phyloP scores from a whole-genome alignment of 2,888 invertebrate species.

The Thymelicus lineola region DNA sequence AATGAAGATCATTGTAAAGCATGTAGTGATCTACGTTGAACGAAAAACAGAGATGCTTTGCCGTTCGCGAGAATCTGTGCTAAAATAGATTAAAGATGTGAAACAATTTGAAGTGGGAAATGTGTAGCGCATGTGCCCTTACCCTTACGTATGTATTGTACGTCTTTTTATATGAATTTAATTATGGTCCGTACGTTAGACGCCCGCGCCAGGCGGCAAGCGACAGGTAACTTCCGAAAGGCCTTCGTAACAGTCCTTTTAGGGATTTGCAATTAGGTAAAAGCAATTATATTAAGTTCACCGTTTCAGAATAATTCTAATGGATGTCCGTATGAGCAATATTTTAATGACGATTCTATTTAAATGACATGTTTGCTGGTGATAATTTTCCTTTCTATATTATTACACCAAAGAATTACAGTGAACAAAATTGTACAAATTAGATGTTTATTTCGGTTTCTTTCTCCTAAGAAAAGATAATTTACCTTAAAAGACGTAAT shows the following conservation, averaged over 20 bases:
- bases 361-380: background rate
- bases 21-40: no score
- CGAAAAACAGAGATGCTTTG: no score
- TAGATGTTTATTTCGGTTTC: no score
- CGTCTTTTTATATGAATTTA: constrained; percentile 22
- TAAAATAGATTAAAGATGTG: no score
- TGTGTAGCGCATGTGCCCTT: background rate
- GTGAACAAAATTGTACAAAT: no score
- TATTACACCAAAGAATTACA: no score
- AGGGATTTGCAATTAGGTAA: constrained; percentile 15
- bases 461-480: no score
- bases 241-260: constrained; percentile 9
- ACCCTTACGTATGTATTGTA: constrained; percentile 3
- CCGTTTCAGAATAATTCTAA: constrained; percentile 4
- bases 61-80: no score
- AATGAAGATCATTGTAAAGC: no score
- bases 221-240: constrained; percentile 23
- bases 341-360: constrained; percentile 7
- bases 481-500: no score
- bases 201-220: background rate
- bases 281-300: constrained; percentile 16
- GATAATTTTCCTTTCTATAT: background rate
- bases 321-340: background rate
- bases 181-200: constrained; percentile 13
- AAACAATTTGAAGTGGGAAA: no score